Percentiles rank a stretch among this genome's conserved stretches.
Evolutionary conservation across 2,888 invertebrate species (phyloP).

Genomic region (Ptychoptera albimana): DNA sequence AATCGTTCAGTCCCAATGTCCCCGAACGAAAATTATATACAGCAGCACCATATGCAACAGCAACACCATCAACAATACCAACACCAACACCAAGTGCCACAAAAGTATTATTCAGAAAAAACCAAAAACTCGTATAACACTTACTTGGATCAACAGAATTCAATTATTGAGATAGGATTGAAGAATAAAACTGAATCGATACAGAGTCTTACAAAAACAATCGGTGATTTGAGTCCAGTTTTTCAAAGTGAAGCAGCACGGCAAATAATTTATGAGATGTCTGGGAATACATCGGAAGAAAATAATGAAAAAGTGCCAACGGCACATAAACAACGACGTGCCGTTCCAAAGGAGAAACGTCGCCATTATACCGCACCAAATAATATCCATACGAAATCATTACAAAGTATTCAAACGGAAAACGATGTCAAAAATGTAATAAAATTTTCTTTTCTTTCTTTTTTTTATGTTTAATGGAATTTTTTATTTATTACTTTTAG

Average conservation of each 20-base stretch:
- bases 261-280: constrained; percentile 72
- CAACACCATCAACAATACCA: constrained; percentile 4
- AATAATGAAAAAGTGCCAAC: constrained; percentile 33
- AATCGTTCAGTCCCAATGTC: constrained; percentile 20
- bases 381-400: constrained; percentile 46
- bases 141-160: neutral
- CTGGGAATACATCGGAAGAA: constrained; percentile 32
- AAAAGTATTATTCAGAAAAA: constrained; percentile 9
- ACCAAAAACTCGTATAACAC: constrained; percentile 7
- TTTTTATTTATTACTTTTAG: constrained; percentile 14
- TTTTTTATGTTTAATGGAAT: neutral
- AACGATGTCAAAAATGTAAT: constrained; percentile 32
- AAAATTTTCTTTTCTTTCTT: constrained; percentile 3
- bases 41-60: neutral
- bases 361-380: constrained; percentile 78
- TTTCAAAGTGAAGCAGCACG: constrained; percentile 78
- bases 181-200: constrained; percentile 25
- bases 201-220: constrained; percentile 28
- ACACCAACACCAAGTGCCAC: constrained; percentile 24
- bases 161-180: constrained; percentile 2
- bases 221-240: constrained; percentile 52
- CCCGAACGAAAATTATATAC: constrained; percentile 15
- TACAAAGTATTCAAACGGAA: constrained; percentile 38
- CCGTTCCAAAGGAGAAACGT: constrained; percentile 66
- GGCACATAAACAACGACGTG: constrained; percentile 43